Evolutionary conservation across 2,113 vertebrate genomes (phyloP).

Genomic region (Chamaetylas fuelleborni): DNA sequence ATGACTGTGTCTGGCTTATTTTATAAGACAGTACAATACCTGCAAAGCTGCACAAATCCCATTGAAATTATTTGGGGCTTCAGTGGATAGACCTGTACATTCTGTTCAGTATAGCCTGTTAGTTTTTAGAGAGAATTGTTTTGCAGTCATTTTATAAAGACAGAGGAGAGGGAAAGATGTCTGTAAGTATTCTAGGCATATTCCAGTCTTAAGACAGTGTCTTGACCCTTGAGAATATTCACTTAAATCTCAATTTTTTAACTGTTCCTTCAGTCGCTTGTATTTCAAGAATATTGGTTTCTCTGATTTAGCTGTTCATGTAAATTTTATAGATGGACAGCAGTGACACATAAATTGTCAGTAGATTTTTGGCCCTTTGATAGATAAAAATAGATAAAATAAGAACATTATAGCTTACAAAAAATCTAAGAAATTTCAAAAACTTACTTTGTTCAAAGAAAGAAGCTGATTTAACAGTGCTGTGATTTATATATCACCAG

Average conservation of each 20-base stretch:
- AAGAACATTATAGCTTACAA: neutral
- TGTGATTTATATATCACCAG: constrained; percentile 14
- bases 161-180: neutral
- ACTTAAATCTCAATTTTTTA: neutral
- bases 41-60: neutral
- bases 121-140: neutral
- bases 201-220: neutral
- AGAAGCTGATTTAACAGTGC: neutral
- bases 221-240: neutral
- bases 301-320: neutral
- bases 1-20: neutral
- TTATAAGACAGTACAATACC: neutral
- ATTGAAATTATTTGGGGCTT: neutral
- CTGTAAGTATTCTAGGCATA: neutral
- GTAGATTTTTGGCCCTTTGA: neutral
- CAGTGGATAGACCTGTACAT: neutral
- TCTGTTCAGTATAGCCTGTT: neutral
- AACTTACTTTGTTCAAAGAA: neutral
- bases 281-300: neutral
- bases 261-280: neutral
- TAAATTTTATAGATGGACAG: neutral
- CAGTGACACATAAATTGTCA: neutral
- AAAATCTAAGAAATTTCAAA: neutral
- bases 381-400: neutral
- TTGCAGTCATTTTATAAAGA: neutral